Conservation (phyloP, 2,888 invertebrate genomes). For the Andrena chrysosceles region DNA sequence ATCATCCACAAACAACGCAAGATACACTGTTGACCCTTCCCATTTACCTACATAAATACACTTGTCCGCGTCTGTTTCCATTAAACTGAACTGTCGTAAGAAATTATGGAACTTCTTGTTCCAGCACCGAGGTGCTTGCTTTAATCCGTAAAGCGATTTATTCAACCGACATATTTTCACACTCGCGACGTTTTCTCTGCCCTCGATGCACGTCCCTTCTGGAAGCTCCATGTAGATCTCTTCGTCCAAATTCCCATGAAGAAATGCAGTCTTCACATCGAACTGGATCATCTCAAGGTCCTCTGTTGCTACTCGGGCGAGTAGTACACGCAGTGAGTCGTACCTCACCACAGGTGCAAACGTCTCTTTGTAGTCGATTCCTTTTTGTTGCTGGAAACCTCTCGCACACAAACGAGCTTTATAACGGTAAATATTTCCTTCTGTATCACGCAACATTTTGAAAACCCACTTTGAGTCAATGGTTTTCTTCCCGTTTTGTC, state of each 20-base stretch:
- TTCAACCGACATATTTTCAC: background rate
- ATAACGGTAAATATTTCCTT: background rate
- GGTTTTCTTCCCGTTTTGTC: background rate
- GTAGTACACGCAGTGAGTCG: background rate
- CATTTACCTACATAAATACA: too few relatives aligned
- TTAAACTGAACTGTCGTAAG: background rate
- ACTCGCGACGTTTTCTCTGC: background rate
- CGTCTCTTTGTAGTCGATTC: background rate
- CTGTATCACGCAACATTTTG: background rate
- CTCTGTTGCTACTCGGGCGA: background rate
- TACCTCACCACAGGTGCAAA: background rate
- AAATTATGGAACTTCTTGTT: background rate
- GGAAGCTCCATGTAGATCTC: background rate
- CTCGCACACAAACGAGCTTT: background rate
- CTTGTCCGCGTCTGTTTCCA: too few relatives aligned
- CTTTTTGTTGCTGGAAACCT: background rate
- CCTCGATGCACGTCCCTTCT: background rate
- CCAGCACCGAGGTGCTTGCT: background rate
- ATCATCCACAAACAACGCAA: background rate
- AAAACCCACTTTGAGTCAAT: background rate
- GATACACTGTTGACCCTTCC: background rate
- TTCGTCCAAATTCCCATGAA: background rate
- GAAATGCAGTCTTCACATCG: background rate
- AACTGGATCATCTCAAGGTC: background rate
- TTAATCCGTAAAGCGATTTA: constrained; percentile 5